Evolutionary conservation across 2,888 invertebrate species (phyloP).

Genomic region (Bugulina stolonifera): DNA sequence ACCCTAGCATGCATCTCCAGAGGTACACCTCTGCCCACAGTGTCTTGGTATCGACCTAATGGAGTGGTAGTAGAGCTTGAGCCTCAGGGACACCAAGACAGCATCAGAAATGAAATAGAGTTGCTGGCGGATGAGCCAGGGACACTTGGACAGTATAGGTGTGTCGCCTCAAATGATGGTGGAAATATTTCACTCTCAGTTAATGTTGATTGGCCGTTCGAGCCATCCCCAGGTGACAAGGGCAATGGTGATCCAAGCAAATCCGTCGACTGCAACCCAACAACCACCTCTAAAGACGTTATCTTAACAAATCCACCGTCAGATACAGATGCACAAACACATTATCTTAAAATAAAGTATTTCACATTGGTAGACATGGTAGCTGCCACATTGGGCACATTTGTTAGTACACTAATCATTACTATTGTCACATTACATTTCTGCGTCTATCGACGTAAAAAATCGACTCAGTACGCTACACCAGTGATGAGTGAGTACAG

Average conservation of each 20-base stretch:
- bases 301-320: background rate
- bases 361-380: slow-evolving; percentile 15
- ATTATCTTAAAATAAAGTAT: slow-evolving; percentile 13
- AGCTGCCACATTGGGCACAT: background rate
- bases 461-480: slow-evolving; percentile 2
- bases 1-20: slow-evolving; percentile 4
- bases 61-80: background rate
- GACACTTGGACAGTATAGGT: background rate
- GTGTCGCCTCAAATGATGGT: slow-evolving; percentile 13
- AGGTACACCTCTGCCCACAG: background rate
- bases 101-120: slow-evolving; percentile 15
- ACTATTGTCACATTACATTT: slow-evolving; percentile 9
- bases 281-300: background rate
- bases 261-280: background rate
- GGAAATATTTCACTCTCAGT: slow-evolving; percentile 21
- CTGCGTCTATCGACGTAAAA: slow-evolving; percentile 12
- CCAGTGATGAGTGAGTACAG: slow-evolving; percentile 23
- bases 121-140: slow-evolving; percentile 10
- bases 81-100: background rate
- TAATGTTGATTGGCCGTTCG: slow-evolving; percentile 15
- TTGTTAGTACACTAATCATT: slow-evolving; percentile 7
- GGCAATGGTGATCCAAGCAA: too few species aligned
- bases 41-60: slow-evolving; percentile 13
- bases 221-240: background rate
- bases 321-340: background rate